Evolutionary conservation across 2,888 invertebrate genomes (phyloP).

Genomic region (Beris morrisii): DNA sequence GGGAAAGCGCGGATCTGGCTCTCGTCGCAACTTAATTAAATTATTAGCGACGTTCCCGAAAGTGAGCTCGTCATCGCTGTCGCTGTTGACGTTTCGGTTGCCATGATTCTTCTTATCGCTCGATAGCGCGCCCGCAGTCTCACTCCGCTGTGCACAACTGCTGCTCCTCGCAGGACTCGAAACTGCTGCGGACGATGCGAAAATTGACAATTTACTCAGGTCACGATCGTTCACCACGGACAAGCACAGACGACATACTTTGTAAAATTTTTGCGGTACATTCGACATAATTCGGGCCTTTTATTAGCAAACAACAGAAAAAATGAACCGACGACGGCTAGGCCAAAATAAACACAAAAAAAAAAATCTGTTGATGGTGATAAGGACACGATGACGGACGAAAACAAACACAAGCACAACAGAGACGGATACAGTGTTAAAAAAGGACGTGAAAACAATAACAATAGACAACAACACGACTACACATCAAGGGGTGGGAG

Average conservation of each 20-base stretch:
- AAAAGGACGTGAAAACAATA: too few species aligned
- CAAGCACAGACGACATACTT: constrained; percentile 92
- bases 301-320: constrained; percentile 1
- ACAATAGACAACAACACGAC: too few species aligned
- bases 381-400: constrained; percentile 12
- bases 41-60: constrained; percentile 28
- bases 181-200: constrained; percentile 34
- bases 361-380: constrained; percentile 17
- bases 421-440: too few species aligned
- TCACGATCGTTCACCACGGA: constrained; percentile 75
- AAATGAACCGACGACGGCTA: neutral
- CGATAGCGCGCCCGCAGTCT: neutral
- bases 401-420: too few species aligned
- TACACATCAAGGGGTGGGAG: too few species aligned
- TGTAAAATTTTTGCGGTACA: constrained; percentile 90
- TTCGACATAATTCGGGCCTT: constrained; percentile 75
- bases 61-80: constrained; percentile 19
- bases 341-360: constrained; percentile 6
- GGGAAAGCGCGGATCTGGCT: constrained; percentile 12
- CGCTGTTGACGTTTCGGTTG: neutral
- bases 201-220: constrained; percentile 64
- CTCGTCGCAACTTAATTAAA: constrained; percentile 28
- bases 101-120: constrained; percentile 1
- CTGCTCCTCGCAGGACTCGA: neutral
- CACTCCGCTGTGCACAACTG: neutral